Evolutionary conservation across 92 coral and sea anemone genomes (phyloP).

Genomic region (Epizoanthus scotinus): DNA sequence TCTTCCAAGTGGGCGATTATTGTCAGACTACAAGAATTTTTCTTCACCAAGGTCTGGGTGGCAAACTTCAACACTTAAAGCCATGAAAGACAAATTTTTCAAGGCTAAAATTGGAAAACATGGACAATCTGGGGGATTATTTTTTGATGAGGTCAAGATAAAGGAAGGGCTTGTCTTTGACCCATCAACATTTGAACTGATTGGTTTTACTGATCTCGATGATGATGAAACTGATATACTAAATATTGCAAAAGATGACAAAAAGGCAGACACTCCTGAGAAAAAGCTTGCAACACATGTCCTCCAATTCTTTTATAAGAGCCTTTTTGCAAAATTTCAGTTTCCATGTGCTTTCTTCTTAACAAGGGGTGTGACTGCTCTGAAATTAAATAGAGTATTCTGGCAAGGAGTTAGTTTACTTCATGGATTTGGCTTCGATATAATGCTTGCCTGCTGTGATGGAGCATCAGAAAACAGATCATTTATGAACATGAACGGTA

Average conservation of each 20-base stretch:
- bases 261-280: neutral
- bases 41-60: constrained; percentile 54
- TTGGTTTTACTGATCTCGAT: constrained; percentile 60
- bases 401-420: constrained; percentile 70
- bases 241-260: constrained; percentile 3
- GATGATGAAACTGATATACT: constrained; percentile 41
- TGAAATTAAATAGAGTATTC: constrained; percentile 40
- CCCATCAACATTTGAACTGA: constrained; percentile 52
- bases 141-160: constrained; percentile 66
- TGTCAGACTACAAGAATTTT: constrained; percentile 61
- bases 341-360: constrained; percentile 55
- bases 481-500: constrained; percentile 56
- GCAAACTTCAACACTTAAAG: constrained; percentile 44
- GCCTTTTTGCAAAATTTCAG: constrained; percentile 32
- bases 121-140: constrained; percentile 52
- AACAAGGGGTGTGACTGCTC: constrained; percentile 56
- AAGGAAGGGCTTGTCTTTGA: constrained; percentile 62
- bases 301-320: constrained; percentile 42
- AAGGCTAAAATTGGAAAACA: constrained; percentile 45
- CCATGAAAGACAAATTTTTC: constrained; percentile 47
- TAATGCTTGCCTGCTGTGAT: constrained; percentile 58
- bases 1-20: constrained; percentile 59
- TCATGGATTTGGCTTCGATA: constrained; percentile 49
- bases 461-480: constrained; percentile 63
- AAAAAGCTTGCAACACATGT: constrained; percentile 55